Evolutionary conservation across 1,140 invertebrate species (phyloP).

Genomic region (Zaprionus camerounensis): DNA sequence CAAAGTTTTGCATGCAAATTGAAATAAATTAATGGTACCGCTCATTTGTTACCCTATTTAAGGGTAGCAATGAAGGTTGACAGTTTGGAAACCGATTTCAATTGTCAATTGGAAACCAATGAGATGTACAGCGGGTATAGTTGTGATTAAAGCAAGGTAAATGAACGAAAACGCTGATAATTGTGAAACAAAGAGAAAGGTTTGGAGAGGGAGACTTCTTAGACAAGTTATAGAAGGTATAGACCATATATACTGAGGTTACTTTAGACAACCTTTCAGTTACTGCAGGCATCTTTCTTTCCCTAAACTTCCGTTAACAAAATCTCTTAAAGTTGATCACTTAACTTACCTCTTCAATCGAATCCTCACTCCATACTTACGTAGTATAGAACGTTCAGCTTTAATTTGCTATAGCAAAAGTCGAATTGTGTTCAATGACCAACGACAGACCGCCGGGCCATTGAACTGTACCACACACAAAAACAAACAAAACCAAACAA

Average conservation of each 20-base stretch:
- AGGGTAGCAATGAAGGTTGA: constrained; percentile 18
- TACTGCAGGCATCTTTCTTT: neutral
- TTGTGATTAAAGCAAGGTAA: neutral
- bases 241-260: neutral
- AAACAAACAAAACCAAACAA: constrained; percentile 15
- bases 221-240: neutral
- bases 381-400: neutral
- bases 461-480: constrained; percentile 54
- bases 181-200: neutral
- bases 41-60: constrained; percentile 31
- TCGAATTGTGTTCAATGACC: constrained; percentile 37
- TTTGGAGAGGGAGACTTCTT: neutral
- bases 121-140: neutral
- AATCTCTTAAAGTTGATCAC: neutral
- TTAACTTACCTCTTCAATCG: neutral
- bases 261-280: neutral
- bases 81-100: constrained; percentile 27
- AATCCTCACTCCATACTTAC: neutral
- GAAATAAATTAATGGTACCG: constrained; percentile 58
- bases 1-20: constrained; percentile 63
- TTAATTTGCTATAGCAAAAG: constrained; percentile 35
- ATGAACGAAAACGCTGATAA: neutral
- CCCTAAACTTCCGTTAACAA: neutral
- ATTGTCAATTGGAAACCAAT: constrained; percentile 6
- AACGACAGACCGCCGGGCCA: constrained; percentile 42